Base-by-base conservation (phyloP, 2,888 invertebrate genomes). In the Troides aeacus region DNA sequence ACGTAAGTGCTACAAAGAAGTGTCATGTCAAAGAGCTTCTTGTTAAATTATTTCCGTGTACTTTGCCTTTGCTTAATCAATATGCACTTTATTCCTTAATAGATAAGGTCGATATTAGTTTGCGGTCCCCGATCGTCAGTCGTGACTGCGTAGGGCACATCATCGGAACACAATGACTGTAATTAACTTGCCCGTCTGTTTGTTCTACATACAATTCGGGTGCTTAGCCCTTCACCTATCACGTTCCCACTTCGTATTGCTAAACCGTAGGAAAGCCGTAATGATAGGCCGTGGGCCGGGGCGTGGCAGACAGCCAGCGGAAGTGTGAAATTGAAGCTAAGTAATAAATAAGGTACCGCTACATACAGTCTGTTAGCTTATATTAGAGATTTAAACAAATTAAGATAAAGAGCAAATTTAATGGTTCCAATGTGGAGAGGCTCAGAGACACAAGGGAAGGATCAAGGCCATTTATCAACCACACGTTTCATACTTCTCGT, bases 141-240 rank as follows among this genome's bases (percentile, higher is more conserved):
- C 72, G 73, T 76, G 74, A 71, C 66, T 62, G 65, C 70, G 65
- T 62, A 68, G 71, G 71, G 73, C 72, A 66, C 61, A 70, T 72
- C 53, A 59, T 68, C 69, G 70, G 30, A 69, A 62, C 74, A 85
- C 85, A 88, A 88, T 85, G 83, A 81, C 81, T 85, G 82, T 89
- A 90, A 91, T 91, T 87, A 89, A 82, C 81, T 81, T 79, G 77
- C 78, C 77, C 76, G 81, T 78, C 82, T 84, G 83, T 89, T 89
- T 90, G 89, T 88, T 88, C 89, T 88, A 86, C 84, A 86, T 86
- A 85, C 82, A 77, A 84, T 84, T 86, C 75, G 79, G 82, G 79
- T 83, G 81, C 84, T 82, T 77, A 81, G 88, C 92, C 91, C 92
- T 90, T 92, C 92, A 89, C 91, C 88, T 88, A 89, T 89, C 89